Conservation (phyloP, 2,888 invertebrate genomes). For the Euspilapteryx auroguttella region DNA sequence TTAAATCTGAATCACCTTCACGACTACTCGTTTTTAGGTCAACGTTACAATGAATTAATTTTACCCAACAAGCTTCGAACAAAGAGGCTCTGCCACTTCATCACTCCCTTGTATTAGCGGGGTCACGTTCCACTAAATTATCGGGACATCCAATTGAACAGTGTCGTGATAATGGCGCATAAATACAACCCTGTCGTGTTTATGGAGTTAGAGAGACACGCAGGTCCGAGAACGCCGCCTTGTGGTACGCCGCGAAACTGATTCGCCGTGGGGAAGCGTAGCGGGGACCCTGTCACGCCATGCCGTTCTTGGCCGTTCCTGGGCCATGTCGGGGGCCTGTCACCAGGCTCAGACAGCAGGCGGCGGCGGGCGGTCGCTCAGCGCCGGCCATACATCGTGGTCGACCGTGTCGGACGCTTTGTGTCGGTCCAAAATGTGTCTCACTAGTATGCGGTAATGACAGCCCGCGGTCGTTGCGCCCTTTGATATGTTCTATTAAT, state of each 20-base stretch:
- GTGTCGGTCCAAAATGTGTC: neutral
- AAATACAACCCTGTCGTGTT: slow-evolving; percentile 37
- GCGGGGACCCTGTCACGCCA: slow-evolving; percentile 2
- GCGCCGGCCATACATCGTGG: slow-evolving; percentile 1
- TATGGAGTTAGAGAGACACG: slow-evolving; percentile 31
- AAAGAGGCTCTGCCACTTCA: no score
- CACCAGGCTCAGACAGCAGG: slow-evolving; percentile 5
- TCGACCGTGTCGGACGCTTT: slow-evolving; percentile 2
- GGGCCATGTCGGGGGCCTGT: slow-evolving; percentile 4
- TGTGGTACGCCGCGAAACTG: slow-evolving; percentile 17
- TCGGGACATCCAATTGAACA: slow-evolving; percentile 45
- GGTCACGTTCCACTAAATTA: slow-evolving; percentile 49
- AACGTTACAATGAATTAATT: no score
- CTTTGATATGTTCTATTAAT: neutral
- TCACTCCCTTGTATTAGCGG: no score
- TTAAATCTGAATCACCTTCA: no score
- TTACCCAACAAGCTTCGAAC: no score
- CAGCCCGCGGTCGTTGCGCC: neutral
- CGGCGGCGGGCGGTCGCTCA: slow-evolving; percentile 1
- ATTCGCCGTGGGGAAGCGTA: slow-evolving; percentile 6
- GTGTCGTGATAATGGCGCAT: slow-evolving; percentile 50
- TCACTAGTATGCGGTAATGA: neutral
- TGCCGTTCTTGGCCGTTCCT: slow-evolving; percentile 3
- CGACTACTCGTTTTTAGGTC: no score
- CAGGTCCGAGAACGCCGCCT: slow-evolving; percentile 26